A percentile compares a stretch with the other conserved stretches of the same genome.
Evolutionary conservation across 2,888 invertebrate species (phyloP).

Genomic region (Ditula angustiorana): DNA sequence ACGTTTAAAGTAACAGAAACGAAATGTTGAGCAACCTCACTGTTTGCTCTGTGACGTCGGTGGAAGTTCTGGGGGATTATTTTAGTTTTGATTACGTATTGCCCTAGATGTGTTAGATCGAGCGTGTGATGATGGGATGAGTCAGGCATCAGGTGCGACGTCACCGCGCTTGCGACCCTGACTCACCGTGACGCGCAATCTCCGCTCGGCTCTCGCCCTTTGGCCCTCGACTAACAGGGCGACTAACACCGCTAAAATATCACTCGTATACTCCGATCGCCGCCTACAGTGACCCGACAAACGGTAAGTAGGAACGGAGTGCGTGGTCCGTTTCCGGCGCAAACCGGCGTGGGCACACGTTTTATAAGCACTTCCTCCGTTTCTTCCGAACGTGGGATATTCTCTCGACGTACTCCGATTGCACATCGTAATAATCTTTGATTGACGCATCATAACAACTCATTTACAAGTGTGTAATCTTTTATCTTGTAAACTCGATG

Average conservation of each 20-base stretch:
- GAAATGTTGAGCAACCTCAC: constrained; percentile 14
- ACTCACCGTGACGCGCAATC: constrained; percentile 38
- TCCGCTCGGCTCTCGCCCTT: constrained; percentile 22
- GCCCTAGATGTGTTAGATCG: constrained; percentile 50
- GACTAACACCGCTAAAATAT: constrained; percentile 13
- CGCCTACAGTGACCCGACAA: constrained; percentile 58
- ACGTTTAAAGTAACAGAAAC: constrained; percentile 1
- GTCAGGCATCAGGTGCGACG: constrained; percentile 69
- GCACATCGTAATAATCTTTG: constrained; percentile 16
- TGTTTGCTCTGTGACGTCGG: constrained; percentile 35
- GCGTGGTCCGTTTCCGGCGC: constrained; percentile 72
- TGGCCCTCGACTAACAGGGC: constrained; percentile 22
- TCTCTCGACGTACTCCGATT: constrained; percentile 44
- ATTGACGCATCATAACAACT: constrained; percentile 25
- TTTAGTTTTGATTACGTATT: constrained; percentile 40
- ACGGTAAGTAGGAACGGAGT: constrained; percentile 48
- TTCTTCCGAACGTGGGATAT: constrained; percentile 66
- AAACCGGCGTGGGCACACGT: constrained; percentile 68
- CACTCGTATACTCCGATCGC: constrained; percentile 48
- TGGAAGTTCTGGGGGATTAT: constrained; percentile 23
- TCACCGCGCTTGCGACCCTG: constrained; percentile 70
- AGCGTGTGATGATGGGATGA: constrained; percentile 59
- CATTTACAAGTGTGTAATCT: constrained; percentile 18
- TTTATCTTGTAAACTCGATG: constrained; percentile 18
- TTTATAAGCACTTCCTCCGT: constrained; percentile 78